These are phyloP conservation scores for Aplochiton taeniatus DNA, from an alignment of 2,797 vertebrate species.

Conservation along the genomic window DNA sequence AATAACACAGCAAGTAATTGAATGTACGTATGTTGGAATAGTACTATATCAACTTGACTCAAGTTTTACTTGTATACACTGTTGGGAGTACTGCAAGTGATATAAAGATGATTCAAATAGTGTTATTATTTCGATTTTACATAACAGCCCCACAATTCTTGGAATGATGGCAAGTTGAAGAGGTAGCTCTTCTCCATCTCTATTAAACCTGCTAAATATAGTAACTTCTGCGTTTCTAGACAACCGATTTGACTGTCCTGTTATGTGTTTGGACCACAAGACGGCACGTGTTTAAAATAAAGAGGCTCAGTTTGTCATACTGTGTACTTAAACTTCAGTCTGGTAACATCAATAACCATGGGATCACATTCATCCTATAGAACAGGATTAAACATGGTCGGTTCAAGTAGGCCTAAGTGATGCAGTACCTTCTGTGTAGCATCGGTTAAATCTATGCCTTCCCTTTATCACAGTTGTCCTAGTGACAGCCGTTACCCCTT, in stretches of 20 bases:
- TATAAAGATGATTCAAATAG: not conserved
- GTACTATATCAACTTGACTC: too few relatives aligned
- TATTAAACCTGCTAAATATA: not conserved
- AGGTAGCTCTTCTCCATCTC: not conserved
- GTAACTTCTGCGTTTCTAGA: not conserved
- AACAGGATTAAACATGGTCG: conserved; percentile 31
- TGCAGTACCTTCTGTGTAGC: conserved; percentile 1
- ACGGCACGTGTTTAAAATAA: conserved; percentile 13
- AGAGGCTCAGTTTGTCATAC: conserved; percentile 4
- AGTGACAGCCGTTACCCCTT: conserved; percentile 14
- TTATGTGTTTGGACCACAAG: not conserved
- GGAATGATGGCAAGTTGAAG: conserved; percentile 1
- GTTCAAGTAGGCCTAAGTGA: conserved; percentile 24
- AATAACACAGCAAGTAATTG: too few relatives aligned
- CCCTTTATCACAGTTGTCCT: conserved; percentile 7
- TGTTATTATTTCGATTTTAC: not conserved
- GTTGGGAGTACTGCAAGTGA: not conserved
- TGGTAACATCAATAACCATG: conserved; percentile 12
- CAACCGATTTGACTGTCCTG: not conserved
- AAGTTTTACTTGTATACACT: not conserved
- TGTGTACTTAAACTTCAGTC: conserved; percentile 32
- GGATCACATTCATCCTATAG: conserved; percentile 32
- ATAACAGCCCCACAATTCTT: conserved; percentile 7
- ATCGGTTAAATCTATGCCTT: not conserved
- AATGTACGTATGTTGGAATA: too few relatives aligned